Percentiles rank a stretch among this genome's conserved stretches.
Conservation (phyloP, 2,113 vertebrate species). For the Pelusios castaneus region DNA sequence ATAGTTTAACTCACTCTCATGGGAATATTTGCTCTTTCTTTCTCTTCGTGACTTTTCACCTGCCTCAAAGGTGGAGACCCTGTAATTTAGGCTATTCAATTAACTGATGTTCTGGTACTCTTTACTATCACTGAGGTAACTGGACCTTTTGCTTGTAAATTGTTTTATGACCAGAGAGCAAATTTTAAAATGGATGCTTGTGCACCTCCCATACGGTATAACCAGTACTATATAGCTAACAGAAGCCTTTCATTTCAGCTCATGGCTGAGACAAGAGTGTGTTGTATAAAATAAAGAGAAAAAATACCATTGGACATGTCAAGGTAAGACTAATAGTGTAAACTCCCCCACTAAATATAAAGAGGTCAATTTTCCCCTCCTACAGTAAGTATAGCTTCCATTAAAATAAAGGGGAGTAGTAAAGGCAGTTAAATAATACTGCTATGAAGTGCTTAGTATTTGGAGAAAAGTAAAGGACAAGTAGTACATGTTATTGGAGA, state of each 20-base stretch:
- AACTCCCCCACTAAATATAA: not conserved
- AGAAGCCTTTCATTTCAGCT: not conserved
- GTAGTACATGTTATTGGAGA: not conserved
- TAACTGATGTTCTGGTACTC: fast-evolving
- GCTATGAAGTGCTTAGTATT: not conserved
- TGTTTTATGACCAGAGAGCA: not conserved
- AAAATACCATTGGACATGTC: not conserved
- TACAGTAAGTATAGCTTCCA: not conserved
- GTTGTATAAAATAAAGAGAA: not conserved
- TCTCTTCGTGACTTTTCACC: not conserved
- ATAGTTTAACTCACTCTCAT: not conserved
- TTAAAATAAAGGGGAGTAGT: not conserved
- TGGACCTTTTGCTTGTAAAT: not conserved
- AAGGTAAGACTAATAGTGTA: not conserved
- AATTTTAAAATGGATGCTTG: not conserved
- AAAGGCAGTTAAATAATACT: not conserved
- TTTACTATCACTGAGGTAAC: not conserved
- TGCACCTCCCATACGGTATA: not conserved
- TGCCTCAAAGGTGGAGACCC: not conserved
- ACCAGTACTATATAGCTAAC: not conserved
- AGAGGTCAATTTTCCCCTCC: not conserved
- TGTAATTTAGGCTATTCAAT: not conserved
- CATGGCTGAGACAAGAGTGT: not conserved
- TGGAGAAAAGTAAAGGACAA: not conserved
- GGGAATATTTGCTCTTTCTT: not conserved